A percentile compares a stretch with the other conserved stretches of the same genome.
These are phyloP conservation scores for Nesogale talazaci DNA, from an alignment of 2,113 vertebrate genomes.

Conservation along the genomic window DNA sequence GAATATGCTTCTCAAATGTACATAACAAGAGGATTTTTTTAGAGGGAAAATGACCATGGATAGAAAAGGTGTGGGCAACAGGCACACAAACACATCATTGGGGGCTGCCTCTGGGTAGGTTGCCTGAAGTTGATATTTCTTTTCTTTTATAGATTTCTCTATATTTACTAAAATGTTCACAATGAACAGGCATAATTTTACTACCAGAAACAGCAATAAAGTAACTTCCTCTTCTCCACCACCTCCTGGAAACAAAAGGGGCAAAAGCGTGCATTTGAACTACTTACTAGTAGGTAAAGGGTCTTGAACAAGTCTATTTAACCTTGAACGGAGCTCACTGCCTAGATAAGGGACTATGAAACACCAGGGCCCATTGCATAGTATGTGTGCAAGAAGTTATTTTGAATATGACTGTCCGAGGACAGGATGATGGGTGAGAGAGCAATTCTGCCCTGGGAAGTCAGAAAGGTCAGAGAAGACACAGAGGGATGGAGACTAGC, in stretches of 20 bases:
- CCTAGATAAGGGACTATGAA: neutral
- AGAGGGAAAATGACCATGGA: neutral
- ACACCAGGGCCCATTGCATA: neutral
- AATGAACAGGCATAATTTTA: neutral
- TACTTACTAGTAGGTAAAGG: neutral
- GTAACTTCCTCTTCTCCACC: neutral
- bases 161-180: neutral
- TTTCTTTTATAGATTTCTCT: neutral
- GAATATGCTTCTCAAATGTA: constrained; percentile 28
- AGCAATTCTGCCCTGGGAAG: neutral
- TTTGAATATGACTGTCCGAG: neutral
- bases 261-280: neutral
- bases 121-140: neutral
- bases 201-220: neutral
- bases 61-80: neutral
- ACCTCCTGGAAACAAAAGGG: neutral
- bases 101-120: neutral
- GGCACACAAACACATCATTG: neutral
- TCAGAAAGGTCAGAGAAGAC: neutral
- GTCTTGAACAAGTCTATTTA: neutral
- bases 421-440: neutral
- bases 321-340: neutral
- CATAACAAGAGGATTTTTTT: neutral
- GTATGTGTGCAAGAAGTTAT: neutral
- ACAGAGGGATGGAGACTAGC: neutral